Evolutionary conservation across 2,888 invertebrate species (phyloP), one percentile per base, ranked within the genome.

Genomic region (Ypsolopha sequella): DNA sequence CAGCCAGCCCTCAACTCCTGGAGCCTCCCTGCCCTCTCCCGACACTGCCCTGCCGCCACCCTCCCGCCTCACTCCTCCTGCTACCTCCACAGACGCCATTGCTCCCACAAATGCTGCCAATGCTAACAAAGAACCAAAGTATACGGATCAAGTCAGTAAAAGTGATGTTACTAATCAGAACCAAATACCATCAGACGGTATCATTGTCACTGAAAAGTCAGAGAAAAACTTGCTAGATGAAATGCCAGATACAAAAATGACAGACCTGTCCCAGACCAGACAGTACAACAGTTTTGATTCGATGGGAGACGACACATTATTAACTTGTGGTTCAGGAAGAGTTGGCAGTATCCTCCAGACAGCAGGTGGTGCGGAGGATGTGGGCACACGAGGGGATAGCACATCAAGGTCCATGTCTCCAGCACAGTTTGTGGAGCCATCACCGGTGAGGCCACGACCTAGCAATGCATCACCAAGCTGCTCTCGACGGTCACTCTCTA

Each of bases 191-290:
- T 68, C 82, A 53, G 82, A 80, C 63, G 77, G 80, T 34, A 70
- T 87, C 60, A 87, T 87, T 62, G 87, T 87, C 24, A 87, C 85
- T 55, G 87, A 87, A 65, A 87, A 87, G 60, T 63, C 84, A 56
- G 81, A 82, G 53, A 82, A 70, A 62, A 87, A 76, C 65, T 69
- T 87, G 54, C 59, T 87, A 56, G 86, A 86, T 66, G 86, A 86
- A 68, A 85, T 87, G 71, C 78, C 87, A 47, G 86, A 86, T 61
- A 84, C 87, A 33, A 87, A 87, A 70, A 87, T 87, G 84, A 80
- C 85, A 66, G 85, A 87, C 62, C 65, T 87, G 54, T 80, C 87
- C 55, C 84, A 87, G 61, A 84, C 80, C 24, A 76, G 82, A 66
- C 84, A 84, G 59, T 87, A 82, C 58, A 84, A 77, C 59, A 87